Evolutionary conservation across 2,113 vertebrate species (phyloP).

Genomic region (Etheostoma cragini): DNA sequence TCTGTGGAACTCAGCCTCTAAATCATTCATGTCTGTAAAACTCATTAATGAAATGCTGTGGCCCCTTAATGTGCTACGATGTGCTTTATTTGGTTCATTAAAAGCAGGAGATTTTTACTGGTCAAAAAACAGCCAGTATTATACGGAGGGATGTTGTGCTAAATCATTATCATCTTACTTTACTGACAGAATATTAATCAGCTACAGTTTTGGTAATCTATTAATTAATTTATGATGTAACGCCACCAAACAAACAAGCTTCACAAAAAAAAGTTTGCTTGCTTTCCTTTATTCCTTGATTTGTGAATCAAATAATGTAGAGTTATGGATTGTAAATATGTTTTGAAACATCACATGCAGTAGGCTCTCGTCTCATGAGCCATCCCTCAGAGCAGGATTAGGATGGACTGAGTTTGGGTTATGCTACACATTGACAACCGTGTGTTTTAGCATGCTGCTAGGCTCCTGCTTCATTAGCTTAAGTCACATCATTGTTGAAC

Average conservation of each 20-base stretch:
- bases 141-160: background rate
- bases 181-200: background rate
- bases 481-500: background rate
- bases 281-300: background rate
- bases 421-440: background rate
- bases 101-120: background rate
- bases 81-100: background rate
- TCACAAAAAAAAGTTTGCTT: background rate
- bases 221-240: background rate
- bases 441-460: background rate
- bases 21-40: slow-evolving; percentile 28
- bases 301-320: background rate
- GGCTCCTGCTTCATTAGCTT: background rate
- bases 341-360: background rate
- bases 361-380: background rate
- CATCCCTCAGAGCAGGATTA: background rate
- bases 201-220: background rate
- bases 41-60: background rate
- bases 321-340: background rate
- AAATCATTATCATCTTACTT: background rate
- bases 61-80: background rate
- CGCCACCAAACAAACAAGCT: background rate
- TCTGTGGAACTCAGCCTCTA: background rate
- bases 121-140: background rate
- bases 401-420: background rate